Conservation (phyloP, 1,140 invertebrate species). For the Cherax destructor region DNA sequence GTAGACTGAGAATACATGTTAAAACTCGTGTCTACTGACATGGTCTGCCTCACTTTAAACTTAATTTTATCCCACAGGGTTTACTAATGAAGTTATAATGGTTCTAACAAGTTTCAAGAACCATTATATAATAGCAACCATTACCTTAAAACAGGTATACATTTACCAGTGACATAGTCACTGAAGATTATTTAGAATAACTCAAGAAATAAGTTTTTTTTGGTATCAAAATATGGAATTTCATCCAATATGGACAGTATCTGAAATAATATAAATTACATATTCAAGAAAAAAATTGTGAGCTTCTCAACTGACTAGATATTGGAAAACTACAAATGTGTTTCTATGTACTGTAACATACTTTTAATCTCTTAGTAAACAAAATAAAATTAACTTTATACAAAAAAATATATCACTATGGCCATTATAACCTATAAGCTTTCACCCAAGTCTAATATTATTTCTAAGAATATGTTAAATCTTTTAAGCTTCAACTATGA, state of each 20-base stretch:
- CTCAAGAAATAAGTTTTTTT: background rate
- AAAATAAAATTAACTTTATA: no score
- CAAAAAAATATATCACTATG: no score
- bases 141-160: constrained; percentile 36
- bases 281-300: no score
- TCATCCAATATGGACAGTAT: background rate
- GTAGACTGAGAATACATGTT: background rate
- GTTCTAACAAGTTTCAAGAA: background rate
- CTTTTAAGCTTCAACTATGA: no score
- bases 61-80: background rate
- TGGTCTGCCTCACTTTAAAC: background rate
- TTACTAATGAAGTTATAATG: background rate
- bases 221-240: background rate
- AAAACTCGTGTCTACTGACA: background rate
- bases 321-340: no score
- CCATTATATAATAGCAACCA: background rate
- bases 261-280: background rate
- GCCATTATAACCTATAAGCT: no score
- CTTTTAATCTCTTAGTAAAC: no score
- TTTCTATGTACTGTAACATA: no score
- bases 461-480: no score
- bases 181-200: background rate
- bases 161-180: constrained; percentile 15
- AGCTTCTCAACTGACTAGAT: no score
- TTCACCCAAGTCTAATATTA: no score